phyloP scores from a whole-genome alignment of 2,888 invertebrate genomes.

The Stictocephala bisonia region DNA sequence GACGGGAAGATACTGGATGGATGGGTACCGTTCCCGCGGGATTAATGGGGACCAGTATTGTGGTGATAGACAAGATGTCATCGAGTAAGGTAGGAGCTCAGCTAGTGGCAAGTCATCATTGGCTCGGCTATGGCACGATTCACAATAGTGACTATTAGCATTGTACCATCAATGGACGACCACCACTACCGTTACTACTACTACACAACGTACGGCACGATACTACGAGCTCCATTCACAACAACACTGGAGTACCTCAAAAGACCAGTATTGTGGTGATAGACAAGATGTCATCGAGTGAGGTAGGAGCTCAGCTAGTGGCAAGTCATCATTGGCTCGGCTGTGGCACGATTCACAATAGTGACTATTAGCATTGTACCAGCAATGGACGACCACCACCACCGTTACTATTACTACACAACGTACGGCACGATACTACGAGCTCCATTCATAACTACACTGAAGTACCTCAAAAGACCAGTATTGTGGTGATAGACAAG shows the following conservation, averaged over 20 bases:
- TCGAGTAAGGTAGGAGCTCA: no score
- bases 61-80: no score
- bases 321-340: constrained; percentile 3
- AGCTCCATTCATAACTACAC: constrained; percentile 11
- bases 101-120: not conserved
- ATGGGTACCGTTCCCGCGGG: no score
- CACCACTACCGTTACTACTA: no score
- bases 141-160: constrained; percentile 19
- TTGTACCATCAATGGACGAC: constrained; percentile 10
- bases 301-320: constrained; percentile 3
- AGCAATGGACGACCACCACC: not conserved
- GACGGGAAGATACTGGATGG: no score
- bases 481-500: not conserved
- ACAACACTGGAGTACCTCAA: constrained; percentile 4
- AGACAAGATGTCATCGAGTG: not conserved
- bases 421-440: not conserved
- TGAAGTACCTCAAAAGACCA: no score
- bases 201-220: no score
- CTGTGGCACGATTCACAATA: constrained; percentile 2
- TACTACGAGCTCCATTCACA: constrained; percentile 5
- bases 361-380: constrained; percentile 10
- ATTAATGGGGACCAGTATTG: no score
- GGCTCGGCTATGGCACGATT: not conserved
- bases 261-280: no score
- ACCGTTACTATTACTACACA: no score